These are phyloP conservation scores for Sinocyclocheilus anshuiensis DNA, from an alignment of 2,113 vertebrate species.

Conservation along the genomic window DNA sequence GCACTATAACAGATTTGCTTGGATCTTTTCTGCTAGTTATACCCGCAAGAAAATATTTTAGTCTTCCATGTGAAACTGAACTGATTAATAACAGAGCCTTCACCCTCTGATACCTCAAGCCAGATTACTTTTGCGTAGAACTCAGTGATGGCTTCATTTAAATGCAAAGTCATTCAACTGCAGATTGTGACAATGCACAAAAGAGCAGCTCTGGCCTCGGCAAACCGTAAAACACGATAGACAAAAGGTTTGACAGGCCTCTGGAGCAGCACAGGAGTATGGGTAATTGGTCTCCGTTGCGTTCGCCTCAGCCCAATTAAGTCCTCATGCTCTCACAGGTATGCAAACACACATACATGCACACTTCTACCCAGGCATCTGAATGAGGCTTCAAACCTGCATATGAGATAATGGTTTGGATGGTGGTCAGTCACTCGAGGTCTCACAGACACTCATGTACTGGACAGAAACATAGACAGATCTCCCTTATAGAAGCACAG, in stretches of 20 bases:
- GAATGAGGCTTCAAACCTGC: no score
- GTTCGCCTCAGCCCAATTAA: conserved; percentile 59
- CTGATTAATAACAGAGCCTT: conserved; percentile 35
- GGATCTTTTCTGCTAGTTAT: neutral
- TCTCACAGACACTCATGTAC: neutral
- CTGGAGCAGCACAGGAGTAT: conserved; percentile 38
- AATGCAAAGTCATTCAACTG: conserved; percentile 49
- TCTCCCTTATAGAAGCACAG: no score
- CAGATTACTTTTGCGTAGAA: conserved; percentile 34
- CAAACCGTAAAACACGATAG: conserved; percentile 48
- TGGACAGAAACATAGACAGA: no score
- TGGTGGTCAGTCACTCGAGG: neutral
- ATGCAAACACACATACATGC: neutral
- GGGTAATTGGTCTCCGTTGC: conserved; percentile 52
- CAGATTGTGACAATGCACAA: conserved; percentile 42
- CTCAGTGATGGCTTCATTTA: conserved; percentile 45
- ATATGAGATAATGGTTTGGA: neutral
- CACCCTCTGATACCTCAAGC: conserved; percentile 25
- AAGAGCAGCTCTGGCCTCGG: conserved; percentile 27
- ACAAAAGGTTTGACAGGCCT: conserved; percentile 52
- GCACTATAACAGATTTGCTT: neutral
- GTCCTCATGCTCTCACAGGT: conserved; percentile 23
- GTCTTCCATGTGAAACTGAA: conserved; percentile 11
- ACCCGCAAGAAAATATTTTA: neutral
- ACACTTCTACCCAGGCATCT: no score